Evolutionary conservation across 2,797 vertebrate genomes (phyloP).

Genomic region (Macropodus opercularis): DNA sequence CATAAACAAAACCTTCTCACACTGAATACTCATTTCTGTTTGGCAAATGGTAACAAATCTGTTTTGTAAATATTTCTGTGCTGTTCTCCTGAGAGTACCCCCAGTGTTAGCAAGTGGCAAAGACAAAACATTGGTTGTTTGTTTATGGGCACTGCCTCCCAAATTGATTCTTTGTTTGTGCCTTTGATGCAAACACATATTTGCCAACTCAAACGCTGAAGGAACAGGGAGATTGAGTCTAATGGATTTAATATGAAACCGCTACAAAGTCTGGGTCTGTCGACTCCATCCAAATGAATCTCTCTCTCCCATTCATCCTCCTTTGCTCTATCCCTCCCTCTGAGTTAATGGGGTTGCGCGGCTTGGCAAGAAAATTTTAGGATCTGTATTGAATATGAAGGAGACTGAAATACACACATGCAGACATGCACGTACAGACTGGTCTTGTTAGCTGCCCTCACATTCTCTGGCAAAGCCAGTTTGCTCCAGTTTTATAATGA

Average conservation of each 20-base stretch:
- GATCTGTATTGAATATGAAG: conserved; percentile 72
- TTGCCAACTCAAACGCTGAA: conserved; percentile 3
- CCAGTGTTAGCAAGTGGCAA: not conserved
- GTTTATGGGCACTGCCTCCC: conserved; percentile 17
- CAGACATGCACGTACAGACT: conserved; percentile 61
- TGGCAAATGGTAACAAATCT: conserved; percentile 24
- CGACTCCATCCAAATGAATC: conserved; percentile 34
- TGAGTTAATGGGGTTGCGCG: conserved; percentile 69
- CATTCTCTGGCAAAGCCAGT: conserved; percentile 70
- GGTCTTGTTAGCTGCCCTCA: conserved; percentile 75
- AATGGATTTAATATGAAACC: conserved; percentile 48
- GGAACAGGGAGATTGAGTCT: conserved; percentile 23
- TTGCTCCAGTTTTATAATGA: conserved; percentile 80
- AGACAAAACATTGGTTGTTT: conserved; percentile 34
- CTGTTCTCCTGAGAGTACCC: conserved; percentile 12
- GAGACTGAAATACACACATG: conserved; percentile 52
- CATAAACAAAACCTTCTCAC: not conserved
- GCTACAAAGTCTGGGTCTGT: conserved; percentile 35
- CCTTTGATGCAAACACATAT: conserved; percentile 29
- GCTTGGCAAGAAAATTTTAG: conserved; percentile 71
- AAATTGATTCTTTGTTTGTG: conserved; percentile 34
- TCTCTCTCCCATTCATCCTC: conserved; percentile 40
- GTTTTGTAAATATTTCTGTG: conserved; percentile 38
- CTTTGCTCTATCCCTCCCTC: conserved; percentile 35
- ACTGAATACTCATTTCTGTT: conserved; percentile 20